A percentile compares a stretch with the other conserved stretches of the same genome.
phyloP scores from a whole-genome alignment of 2,113 vertebrate genomes.

The Perca schrenkii region DNA sequence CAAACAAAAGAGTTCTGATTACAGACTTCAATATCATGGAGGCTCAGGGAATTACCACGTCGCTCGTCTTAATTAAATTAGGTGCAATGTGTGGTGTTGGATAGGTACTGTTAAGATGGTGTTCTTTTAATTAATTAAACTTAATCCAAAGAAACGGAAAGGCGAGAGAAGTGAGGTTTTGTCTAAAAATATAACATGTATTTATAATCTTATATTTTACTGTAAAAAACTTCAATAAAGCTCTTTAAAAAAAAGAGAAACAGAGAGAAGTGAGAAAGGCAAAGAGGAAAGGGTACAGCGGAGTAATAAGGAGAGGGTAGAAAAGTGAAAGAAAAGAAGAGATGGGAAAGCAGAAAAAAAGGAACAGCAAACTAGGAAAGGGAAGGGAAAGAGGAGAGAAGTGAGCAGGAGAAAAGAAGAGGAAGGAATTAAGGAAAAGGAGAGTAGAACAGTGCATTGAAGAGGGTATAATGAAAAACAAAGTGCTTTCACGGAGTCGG shows the following conservation, averaged over 20 bases:
- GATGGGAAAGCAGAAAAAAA: not conserved
- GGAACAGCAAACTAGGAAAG: not conserved
- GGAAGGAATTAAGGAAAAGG: not conserved
- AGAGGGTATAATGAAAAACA: constrained; percentile 57
- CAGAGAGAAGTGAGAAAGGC: too few species aligned
- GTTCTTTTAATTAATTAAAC: constrained; percentile 25
- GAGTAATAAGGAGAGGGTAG: not conserved
- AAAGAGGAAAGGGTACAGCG: not conserved
- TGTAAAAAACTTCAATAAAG: too few species aligned
- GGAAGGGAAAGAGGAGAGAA: not conserved
- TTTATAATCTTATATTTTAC: too few species aligned
- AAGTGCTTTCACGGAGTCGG: constrained; percentile 50
- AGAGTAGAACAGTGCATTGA: not conserved
- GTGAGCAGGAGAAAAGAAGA: not conserved
- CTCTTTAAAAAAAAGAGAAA: too few species aligned
- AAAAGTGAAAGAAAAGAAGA: not conserved
- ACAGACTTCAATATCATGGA: not conserved
- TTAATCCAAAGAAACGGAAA: not conserved
- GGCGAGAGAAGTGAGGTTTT: too few species aligned
- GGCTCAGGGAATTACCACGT: not conserved
- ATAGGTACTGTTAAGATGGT: not conserved
- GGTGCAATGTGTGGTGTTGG: not conserved
- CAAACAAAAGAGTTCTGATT: constrained; percentile 27
- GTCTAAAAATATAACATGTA: too few species aligned
- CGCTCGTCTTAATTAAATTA: constrained; percentile 26